Conservation (phyloP, 1,140 invertebrate species). For the Pantala flavescens region DNA sequence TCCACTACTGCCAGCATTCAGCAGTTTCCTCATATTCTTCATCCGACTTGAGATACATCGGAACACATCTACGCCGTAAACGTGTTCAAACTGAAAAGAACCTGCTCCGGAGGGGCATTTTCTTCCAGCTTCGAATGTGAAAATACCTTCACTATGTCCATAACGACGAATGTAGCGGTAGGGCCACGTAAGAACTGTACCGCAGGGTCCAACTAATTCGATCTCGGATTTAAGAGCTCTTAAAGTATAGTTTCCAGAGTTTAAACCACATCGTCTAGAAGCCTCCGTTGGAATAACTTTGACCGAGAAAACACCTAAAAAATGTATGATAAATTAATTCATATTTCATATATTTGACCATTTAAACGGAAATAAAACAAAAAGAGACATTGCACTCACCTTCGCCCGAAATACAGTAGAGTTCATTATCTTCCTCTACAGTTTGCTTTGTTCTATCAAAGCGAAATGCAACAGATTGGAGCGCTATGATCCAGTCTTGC, state of each 20-base stretch:
- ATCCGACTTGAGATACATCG: conserved; percentile 63
- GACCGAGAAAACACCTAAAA: conserved; percentile 55
- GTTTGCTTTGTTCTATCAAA: conserved; percentile 48
- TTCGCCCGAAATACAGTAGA: conserved; percentile 71
- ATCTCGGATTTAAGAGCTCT: conserved; percentile 60
- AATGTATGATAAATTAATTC: neutral
- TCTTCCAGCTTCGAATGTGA: conserved; percentile 82
- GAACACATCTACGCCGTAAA: conserved; percentile 68
- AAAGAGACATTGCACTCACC: conserved; percentile 27
- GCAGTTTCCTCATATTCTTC: conserved; percentile 71
- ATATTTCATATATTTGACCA: conserved; percentile 8
- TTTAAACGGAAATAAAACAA: neutral
- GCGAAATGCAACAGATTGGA: conserved; percentile 74
- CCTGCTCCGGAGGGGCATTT: conserved; percentile 81
- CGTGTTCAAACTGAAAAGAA: conserved; percentile 65
- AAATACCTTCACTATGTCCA: conserved; percentile 68
- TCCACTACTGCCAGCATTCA: conserved; percentile 50
- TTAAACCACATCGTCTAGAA: conserved; percentile 59
- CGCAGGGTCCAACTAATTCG: conserved; percentile 55
- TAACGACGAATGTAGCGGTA: conserved; percentile 75
- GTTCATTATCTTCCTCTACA: conserved; percentile 73
- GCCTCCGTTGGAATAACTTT: conserved; percentile 67
- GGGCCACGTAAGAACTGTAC: conserved; percentile 69
- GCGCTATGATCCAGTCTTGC: conserved; percentile 59
- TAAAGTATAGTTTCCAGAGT: conserved; percentile 57